These are phyloP conservation scores for Porites australiensis DNA, from an alignment of 64 coral and sea anemone species.

Conservation along the genomic window DNA sequence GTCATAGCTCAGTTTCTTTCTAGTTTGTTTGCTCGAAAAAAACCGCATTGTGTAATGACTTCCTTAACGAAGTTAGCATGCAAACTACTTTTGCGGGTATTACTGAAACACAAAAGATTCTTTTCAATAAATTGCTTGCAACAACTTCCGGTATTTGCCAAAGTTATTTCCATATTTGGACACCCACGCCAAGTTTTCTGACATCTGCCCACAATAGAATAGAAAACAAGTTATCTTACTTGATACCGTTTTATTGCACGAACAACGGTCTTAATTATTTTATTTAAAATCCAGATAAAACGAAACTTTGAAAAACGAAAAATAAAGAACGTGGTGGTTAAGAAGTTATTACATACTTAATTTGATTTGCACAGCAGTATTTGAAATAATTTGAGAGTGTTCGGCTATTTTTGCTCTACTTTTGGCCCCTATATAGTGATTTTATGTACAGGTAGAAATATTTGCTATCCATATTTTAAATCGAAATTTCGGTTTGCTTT, in stretches of 20 bases:
- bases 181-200: background rate
- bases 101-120: background rate
- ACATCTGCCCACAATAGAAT: background rate
- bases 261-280: too few relatives aligned
- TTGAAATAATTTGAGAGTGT: too few relatives aligned
- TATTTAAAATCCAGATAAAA: too few relatives aligned
- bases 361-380: too few relatives aligned
- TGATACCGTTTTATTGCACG: too few relatives aligned
- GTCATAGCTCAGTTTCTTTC: background rate
- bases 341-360: too few relatives aligned
- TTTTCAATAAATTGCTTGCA: background rate
- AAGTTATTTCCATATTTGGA: conserved; percentile 17
- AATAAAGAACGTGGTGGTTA: too few relatives aligned
- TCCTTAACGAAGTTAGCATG: background rate
- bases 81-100: background rate
- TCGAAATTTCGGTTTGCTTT: background rate
- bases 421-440: too few relatives aligned
- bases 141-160: background rate
- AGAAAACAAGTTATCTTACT: too few relatives aligned
- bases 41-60: background rate
- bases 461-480: background rate
- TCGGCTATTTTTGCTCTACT: too few relatives aligned
- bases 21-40: background rate
- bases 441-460: too few relatives aligned
- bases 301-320: too few relatives aligned